Evolutionary conservation across 1,140 invertebrate genomes (phyloP).

Genomic region (Cepaea nemoralis): DNA sequence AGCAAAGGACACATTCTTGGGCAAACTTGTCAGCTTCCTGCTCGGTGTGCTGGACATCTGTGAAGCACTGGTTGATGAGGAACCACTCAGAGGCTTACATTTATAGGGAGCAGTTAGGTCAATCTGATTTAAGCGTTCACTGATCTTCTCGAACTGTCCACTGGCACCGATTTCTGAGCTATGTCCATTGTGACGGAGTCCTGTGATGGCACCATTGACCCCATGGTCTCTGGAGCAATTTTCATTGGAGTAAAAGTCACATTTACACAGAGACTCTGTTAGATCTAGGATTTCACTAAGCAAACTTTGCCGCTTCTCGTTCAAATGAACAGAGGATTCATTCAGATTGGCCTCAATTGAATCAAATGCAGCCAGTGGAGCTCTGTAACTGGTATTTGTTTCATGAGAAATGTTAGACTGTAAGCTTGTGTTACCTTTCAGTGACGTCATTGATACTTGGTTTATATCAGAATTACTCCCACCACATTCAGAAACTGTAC

Average conservation of each 20-base stretch:
- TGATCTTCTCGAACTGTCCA: not conserved
- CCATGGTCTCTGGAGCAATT: not conserved
- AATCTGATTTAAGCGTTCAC: not conserved
- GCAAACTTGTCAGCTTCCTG: not conserved
- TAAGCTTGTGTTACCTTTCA: not conserved
- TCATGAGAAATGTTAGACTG: conserved; percentile 36
- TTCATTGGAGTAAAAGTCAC: conserved; percentile 35
- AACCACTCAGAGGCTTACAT: not conserved
- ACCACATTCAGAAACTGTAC: too few relatives aligned
- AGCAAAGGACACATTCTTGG: conserved; percentile 1
- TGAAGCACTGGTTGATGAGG: not conserved
- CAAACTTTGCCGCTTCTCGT: conserved; percentile 17
- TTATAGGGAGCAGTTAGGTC: not conserved
- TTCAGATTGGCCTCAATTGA: conserved; percentile 39
- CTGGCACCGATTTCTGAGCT: not conserved
- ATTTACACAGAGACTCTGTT: conserved; percentile 27
- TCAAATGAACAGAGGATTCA: not conserved
- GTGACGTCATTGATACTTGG: conserved; percentile 43
- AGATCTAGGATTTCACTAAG: conserved; percentile 32
- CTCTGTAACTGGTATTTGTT: conserved; percentile 36
- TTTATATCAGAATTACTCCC: conserved; percentile 38
- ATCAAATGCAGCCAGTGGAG: conserved; percentile 50
- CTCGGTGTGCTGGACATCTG: not conserved
- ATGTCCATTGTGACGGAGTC: not conserved
- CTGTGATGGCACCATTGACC: not conserved